Conservation (phyloP, 2,113 vertebrate species). For the Columbina picui region DNA sequence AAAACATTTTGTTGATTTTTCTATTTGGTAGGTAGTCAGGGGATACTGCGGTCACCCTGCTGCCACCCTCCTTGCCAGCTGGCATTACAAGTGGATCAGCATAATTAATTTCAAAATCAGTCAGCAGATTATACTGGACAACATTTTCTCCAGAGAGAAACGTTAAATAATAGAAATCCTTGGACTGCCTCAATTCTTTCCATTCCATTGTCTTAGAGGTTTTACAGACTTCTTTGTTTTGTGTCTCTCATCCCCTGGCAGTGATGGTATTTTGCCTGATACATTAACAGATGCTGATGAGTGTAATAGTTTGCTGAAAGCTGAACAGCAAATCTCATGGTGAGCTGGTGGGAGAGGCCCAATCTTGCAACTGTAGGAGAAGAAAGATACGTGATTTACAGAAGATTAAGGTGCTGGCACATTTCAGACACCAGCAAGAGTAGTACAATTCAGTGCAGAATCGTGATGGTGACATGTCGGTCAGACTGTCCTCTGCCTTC, state of each 20-base stretch:
- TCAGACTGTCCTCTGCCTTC: background rate
- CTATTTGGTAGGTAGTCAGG: slow-evolving; percentile 52
- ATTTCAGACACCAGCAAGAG: slow-evolving; percentile 7
- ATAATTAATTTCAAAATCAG: slow-evolving; percentile 52
- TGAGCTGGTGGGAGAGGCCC: background rate
- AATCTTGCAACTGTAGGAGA: slow-evolving; percentile 9
- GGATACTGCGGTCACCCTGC: slow-evolving; percentile 11
- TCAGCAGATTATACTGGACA: background rate
- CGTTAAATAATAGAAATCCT: background rate
- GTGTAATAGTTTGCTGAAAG: background rate
- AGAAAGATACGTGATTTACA: slow-evolving; percentile 1
- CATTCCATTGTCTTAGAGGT: background rate
- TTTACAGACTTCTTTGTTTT: slow-evolving; percentile 6
- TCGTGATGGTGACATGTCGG: background rate
- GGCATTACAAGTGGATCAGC: slow-evolving; percentile 3
- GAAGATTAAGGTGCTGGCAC: background rate
- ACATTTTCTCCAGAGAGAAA: background rate
- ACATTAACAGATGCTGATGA: background rate
- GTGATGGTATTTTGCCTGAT: background rate
- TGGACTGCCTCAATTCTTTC: background rate
- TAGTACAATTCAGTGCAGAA: slow-evolving; percentile 24
- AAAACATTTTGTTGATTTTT: slow-evolving; percentile 45
- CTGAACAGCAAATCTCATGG: slow-evolving; percentile 14
- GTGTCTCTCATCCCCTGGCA: background rate
- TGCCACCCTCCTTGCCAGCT: slow-evolving; percentile 25